Percentiles rank a stretch among this genome's conserved stretches.
These are phyloP conservation scores for Caenorhabditis briggsae DNA, from an alignment of 1,140 invertebrate genomes.

Conservation along the genomic window DNA sequence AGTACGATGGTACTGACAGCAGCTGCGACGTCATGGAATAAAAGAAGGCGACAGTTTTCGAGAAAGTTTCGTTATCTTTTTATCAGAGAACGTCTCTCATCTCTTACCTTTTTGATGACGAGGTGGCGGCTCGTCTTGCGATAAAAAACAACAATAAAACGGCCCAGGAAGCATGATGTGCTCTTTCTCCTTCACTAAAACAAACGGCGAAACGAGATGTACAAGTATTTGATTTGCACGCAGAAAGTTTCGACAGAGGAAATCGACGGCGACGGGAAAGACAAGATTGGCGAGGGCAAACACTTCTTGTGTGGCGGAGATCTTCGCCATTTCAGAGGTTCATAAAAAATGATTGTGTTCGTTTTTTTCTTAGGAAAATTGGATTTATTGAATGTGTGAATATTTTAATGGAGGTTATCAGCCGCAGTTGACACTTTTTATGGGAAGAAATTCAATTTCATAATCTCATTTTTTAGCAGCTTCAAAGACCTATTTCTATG, in stretches of 20 bases:
- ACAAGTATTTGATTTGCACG: slow-evolving; percentile 54
- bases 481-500: not conserved
- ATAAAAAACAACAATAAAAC: slow-evolving; percentile 13
- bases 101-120: not conserved
- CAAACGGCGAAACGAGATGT: slow-evolving; percentile 51
- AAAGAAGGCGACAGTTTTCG: not conserved
- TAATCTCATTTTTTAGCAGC: not conserved
- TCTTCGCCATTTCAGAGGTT: slow-evolving; percentile 19
- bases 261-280: slow-evolving; percentile 21
- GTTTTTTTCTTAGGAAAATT: too few species aligned
- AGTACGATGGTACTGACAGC: slow-evolving; percentile 18
- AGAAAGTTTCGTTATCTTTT: not conserved
- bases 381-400: too few species aligned
- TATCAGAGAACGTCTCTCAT: not conserved
- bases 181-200: slow-evolving; percentile 4
- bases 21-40: slow-evolving; percentile 6
- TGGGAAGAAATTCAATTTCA: not conserved
- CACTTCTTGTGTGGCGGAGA: slow-evolving; percentile 47
- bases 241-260: slow-evolving; percentile 15
- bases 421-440: not conserved
- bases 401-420: not conserved
- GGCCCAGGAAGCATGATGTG: not conserved
- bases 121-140: not conserved
- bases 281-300: slow-evolving; percentile 45
- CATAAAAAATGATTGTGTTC: too few species aligned